These are phyloP conservation scores for Dreissena rostriformis DNA, from an alignment of 1,140 invertebrate genomes.

Conservation along the genomic window DNA sequence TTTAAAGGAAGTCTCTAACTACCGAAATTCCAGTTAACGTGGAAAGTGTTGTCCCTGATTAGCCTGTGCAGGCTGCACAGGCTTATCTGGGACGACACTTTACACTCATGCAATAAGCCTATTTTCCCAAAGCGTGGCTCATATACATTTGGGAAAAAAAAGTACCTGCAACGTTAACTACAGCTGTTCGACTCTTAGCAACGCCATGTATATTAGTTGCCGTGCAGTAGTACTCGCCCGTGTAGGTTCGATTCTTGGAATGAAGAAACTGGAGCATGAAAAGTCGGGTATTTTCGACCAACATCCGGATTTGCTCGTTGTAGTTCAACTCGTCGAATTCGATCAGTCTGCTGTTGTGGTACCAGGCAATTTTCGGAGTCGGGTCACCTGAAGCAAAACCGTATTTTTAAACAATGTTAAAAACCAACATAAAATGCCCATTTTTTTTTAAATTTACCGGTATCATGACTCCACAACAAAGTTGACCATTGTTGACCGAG, in stretches of 20 bases:
- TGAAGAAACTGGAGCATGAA: constrained; percentile 92
- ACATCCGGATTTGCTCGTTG: constrained; percentile 90
- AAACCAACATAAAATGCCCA: too few species aligned
- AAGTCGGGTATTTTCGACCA: constrained; percentile 93
- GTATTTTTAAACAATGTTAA: too few species aligned
- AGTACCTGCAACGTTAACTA: constrained; percentile 96
- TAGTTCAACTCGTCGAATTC: constrained; percentile 81
- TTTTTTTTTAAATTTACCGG: too few species aligned
- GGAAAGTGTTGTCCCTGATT: too few species aligned
- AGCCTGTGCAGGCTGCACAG: too few species aligned
- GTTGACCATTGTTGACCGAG: too few species aligned
- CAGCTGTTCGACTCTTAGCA: constrained; percentile 93
- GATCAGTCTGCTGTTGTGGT: constrained; percentile 78
- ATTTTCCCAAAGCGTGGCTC: too few species aligned
- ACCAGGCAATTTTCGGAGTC: constrained; percentile 94
- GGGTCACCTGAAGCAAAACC: constrained; percentile 86
- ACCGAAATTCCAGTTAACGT: too few species aligned
- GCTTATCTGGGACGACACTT: too few species aligned
- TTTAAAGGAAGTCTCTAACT: too few species aligned
- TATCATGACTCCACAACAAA: too few species aligned
- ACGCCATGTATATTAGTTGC: constrained; percentile 92
- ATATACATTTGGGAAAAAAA: constrained; percentile 51
- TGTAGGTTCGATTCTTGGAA: constrained; percentile 74
- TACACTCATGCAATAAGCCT: too few species aligned
- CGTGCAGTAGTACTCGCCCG: constrained; percentile 92